Conservation (phyloP, 1,140 invertebrate species). For the Dryas iulia region DNA sequence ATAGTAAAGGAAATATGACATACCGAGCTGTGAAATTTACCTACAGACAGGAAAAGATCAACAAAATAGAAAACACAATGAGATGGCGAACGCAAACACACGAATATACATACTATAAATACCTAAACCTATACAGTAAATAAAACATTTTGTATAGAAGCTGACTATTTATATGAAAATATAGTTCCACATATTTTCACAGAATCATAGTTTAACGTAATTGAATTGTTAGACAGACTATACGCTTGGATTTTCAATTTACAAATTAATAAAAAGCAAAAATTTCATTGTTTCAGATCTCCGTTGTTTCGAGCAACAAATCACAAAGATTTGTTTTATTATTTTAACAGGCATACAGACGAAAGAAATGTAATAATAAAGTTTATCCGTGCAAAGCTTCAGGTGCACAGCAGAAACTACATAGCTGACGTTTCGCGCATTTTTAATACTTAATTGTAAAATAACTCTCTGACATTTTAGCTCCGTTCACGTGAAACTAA, state of each 20-base stretch:
- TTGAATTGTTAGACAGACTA: background rate
- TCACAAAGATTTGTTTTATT: constrained; percentile 16
- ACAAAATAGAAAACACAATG: background rate
- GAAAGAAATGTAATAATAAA: constrained; percentile 16
- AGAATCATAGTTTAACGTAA: background rate
- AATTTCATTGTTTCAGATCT: constrained; percentile 20
- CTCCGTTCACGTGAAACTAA: constrained; percentile 48
- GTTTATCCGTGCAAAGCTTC: constrained; percentile 7
- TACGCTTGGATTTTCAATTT: background rate
- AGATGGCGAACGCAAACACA: background rate
- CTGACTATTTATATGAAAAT: background rate
- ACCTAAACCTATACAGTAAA: too few species aligned
- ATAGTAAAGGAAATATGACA: background rate
- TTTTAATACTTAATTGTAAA: constrained; percentile 31
- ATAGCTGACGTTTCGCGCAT: constrained; percentile 21
- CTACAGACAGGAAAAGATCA: background rate
- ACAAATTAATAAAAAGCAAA: background rate
- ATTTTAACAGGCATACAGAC: constrained; percentile 4
- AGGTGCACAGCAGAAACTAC: constrained; percentile 10
- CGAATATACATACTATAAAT: too few species aligned
- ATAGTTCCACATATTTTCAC: background rate
- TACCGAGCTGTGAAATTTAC: background rate
- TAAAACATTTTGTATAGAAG: background rate
- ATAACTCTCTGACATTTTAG: constrained; percentile 44
- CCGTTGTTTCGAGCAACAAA: constrained; percentile 5